Evolutionary conservation across 2,113 vertebrate genomes (phyloP).

Genomic region (Clinocottus analis): DNA sequence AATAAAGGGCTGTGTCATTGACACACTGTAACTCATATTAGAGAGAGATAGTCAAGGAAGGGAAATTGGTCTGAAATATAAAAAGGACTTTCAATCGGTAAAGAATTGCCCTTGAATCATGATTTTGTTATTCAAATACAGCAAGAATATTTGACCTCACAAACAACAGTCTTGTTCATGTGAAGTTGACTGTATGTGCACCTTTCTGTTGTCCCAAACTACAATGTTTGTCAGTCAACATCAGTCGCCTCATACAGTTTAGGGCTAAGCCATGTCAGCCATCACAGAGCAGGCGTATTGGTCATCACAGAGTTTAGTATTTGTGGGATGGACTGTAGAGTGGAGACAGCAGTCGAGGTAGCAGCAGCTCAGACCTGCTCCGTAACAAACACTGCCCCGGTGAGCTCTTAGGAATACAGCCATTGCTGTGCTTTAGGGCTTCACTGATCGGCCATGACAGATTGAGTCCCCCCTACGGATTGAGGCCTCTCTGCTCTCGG

Average conservation of each 20-base stretch:
- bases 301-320: conserved; percentile 2
- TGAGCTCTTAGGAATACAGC: conserved; percentile 53
- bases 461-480: conserved; percentile 61
- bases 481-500: conserved; percentile 53
- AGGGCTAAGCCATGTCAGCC: conserved; percentile 14
- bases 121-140: background rate
- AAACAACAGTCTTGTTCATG: background rate
- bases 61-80: background rate
- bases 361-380: conserved; percentile 45
- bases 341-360: conserved; percentile 19
- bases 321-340: background rate
- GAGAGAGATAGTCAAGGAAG: background rate
- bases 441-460: conserved; percentile 67
- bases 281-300: conserved; percentile 13
- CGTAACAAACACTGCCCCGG: conserved; percentile 50
- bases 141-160: background rate
- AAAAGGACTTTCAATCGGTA: background rate
- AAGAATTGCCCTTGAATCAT: background rate
- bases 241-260: conserved; percentile 19
- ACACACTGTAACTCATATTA: background rate
- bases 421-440: conserved; percentile 51
- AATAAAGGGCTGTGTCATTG: background rate
- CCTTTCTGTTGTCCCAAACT: background rate
- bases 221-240: conserved; percentile 24
- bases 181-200: background rate